These are phyloP conservation scores for Eilema sororculum DNA, from an alignment of 2,888 invertebrate species.

Conservation along the genomic window DNA sequence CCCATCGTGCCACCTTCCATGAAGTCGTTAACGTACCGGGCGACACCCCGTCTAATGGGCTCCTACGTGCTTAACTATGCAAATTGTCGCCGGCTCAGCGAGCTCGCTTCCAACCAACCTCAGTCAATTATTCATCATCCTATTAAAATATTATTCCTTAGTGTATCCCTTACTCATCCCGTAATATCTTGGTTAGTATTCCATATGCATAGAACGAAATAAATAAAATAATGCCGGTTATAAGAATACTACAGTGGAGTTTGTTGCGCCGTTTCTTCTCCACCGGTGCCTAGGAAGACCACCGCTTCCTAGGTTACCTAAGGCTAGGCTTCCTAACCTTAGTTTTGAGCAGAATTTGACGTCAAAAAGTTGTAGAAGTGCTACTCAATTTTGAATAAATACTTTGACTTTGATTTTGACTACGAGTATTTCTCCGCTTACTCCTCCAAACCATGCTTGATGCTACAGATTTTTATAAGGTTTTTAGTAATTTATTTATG, in stretches of 20 bases:
- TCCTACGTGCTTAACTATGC: slow-evolving; percentile 61
- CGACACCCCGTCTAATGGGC: slow-evolving; percentile 69
- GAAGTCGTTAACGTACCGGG: slow-evolving; percentile 66
- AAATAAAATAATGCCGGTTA: not conserved
- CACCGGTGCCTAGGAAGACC: no score
- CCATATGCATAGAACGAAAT: not conserved
- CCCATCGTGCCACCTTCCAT: slow-evolving; percentile 56
- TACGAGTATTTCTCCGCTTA: not conserved
- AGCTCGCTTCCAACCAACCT: slow-evolving; percentile 38
- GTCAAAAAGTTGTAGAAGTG: no score
- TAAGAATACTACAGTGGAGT: no score
- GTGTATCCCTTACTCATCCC: slow-evolving; percentile 39
- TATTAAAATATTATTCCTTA: slow-evolving; percentile 48
- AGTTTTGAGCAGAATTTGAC: no score
- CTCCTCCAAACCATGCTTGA: no score
- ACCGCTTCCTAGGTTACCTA: no score
- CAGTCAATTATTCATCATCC: slow-evolving; percentile 56
- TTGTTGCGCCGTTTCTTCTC: no score
- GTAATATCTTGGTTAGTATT: not conserved
- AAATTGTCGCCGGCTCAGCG: slow-evolving; percentile 55
- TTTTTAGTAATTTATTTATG: no score
- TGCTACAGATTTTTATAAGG: no score
- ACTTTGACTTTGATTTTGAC: no score
- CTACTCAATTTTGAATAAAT: no score
- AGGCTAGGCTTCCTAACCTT: no score